These are phyloP conservation scores for Varanus salvator DNA, from an alignment of 2,113 vertebrate species.

Conservation along the genomic window DNA sequence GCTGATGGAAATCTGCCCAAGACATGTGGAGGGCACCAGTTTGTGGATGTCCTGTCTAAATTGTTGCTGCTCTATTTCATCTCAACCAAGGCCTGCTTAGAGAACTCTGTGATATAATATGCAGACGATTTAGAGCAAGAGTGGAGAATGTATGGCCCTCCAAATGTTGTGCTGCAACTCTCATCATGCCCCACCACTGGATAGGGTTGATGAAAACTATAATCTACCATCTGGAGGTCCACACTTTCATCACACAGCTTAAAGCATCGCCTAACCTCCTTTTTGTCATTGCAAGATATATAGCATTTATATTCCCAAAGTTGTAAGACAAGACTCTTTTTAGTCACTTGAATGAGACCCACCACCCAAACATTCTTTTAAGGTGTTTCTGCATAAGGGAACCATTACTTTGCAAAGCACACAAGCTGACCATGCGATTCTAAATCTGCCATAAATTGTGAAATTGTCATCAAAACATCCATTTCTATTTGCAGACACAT, in stretches of 20 bases:
- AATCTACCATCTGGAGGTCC: no score
- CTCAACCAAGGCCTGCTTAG: not conserved
- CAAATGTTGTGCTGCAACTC: not conserved
- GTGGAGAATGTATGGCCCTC: not conserved
- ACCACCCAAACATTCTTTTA: not conserved
- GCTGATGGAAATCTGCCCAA: no score
- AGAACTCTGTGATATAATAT: not conserved
- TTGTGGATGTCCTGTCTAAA: not conserved
- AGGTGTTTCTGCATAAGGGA: fast-evolving
- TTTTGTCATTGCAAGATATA: not conserved
- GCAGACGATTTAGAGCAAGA: not conserved
- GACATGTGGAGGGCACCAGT: no score
- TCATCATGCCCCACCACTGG: not conserved
- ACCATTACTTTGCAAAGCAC: not conserved
- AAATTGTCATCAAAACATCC: not conserved
- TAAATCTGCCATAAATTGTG: not conserved
- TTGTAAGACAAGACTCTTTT: not conserved
- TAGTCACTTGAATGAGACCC: not conserved
- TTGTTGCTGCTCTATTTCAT: not conserved
- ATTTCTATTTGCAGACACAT: not conserved
- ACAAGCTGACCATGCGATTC: not conserved
- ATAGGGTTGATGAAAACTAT: no score
- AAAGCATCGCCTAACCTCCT: not conserved
- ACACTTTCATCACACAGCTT: not conserved
- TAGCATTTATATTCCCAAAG: not conserved